Percentiles rank a stretch among this genome's conserved stretches.
phyloP scores from a whole-genome alignment of 2,888 invertebrate species.

The Eristalinus sepulchralis region DNA sequence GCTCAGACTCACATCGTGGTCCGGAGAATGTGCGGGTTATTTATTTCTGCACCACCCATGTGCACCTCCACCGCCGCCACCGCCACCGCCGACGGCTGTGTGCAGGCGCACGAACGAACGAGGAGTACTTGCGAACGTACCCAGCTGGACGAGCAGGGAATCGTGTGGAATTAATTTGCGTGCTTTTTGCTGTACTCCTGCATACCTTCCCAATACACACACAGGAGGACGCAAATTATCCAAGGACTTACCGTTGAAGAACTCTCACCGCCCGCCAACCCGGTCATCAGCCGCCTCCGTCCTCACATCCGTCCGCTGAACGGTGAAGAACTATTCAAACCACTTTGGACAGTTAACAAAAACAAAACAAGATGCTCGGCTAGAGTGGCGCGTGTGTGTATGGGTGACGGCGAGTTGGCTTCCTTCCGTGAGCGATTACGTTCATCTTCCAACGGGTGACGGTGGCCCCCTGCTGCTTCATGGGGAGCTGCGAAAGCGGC shows the following conservation, averaged over 20 bases:
- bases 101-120: neutral
- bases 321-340: constrained; percentile 66
- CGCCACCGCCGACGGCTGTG: neutral
- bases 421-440: neutral
- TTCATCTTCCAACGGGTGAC: constrained; percentile 2
- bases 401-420: neutral
- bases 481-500: neutral
- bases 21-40: constrained; percentile 51
- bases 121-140: constrained; percentile 40
- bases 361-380: constrained; percentile 10
- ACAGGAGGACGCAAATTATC: constrained; percentile 62
- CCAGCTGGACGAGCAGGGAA: constrained; percentile 70
- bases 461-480: neutral
- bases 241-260: constrained; percentile 63
- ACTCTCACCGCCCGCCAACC: constrained; percentile 12
- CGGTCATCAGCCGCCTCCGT: neutral
- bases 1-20: constrained; percentile 28
- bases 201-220: neutral
- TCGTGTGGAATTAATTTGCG: constrained; percentile 71
- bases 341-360: constrained; percentile 64
- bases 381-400: neutral
- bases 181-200: constrained; percentile 50
- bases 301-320: constrained; percentile 36
- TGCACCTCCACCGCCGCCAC: neutral
- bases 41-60: constrained; percentile 22